These are phyloP conservation scores for Rosalia funebris DNA, from an alignment of 2,888 invertebrate genomes.

Conservation along the genomic window DNA sequence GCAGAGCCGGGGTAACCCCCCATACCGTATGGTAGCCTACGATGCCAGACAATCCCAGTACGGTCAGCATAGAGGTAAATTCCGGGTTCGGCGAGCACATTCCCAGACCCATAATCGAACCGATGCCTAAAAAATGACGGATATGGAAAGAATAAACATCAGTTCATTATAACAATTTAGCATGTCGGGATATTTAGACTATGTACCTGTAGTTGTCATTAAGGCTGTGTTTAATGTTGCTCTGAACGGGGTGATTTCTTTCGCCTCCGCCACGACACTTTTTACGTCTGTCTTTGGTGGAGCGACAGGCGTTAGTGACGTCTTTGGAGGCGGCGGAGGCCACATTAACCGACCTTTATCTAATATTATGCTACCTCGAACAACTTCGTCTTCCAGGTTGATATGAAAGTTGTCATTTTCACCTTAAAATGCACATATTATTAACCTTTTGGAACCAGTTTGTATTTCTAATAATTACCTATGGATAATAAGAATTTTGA, in stretches of 20 bases:
- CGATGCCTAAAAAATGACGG: constrained; percentile 74
- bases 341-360: constrained; percentile 80
- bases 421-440: too few species aligned
- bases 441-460: too few species aligned
- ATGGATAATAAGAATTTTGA: constrained; percentile 86
- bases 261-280: constrained; percentile 46
- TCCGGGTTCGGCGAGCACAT: constrained; percentile 83
- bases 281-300: constrained; percentile 60
- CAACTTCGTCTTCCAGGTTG: constrained; percentile 86
- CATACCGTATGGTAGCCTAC: constrained; percentile 91
- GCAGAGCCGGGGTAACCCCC: constrained; percentile 91
- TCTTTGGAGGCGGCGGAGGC: constrained; percentile 79
- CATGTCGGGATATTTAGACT: neutral
- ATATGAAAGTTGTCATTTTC: constrained; percentile 82
- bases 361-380: constrained; percentile 83
- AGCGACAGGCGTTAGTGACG: constrained; percentile 63
- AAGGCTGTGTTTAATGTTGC: constrained; percentile 75
- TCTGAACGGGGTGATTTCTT: constrained; percentile 71
- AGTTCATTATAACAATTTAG: too few species aligned
- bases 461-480: constrained; percentile 65
- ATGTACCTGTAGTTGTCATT: constrained; percentile 74
- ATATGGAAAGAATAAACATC: too few species aligned
- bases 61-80: constrained; percentile 89
- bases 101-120: constrained; percentile 75
- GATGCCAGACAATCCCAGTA: constrained; percentile 82